Percentiles rank a stretch among this genome's conserved stretches.
Conservation (phyloP, 2,113 vertebrate species). For the Callorhinus ursinus region DNA sequence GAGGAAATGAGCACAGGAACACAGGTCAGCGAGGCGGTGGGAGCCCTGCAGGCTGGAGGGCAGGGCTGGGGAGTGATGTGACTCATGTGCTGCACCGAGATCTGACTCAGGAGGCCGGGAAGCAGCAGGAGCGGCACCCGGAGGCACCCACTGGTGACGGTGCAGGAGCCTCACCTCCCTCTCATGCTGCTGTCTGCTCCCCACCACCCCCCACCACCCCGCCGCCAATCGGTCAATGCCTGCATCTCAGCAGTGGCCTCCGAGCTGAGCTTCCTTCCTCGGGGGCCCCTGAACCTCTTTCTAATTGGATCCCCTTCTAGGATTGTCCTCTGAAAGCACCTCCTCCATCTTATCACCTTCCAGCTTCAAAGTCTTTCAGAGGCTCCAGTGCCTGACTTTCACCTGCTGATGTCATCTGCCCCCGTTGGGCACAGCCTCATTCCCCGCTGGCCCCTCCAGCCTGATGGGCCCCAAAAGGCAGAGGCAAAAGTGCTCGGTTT, state of each 20-base stretch:
- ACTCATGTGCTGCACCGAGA: too few species aligned
- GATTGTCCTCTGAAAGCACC: neutral
- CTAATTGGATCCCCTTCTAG: neutral
- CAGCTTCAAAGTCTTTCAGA: neutral
- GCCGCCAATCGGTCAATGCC: accelerated
- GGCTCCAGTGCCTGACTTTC: neutral
- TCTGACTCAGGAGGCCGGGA: neutral
- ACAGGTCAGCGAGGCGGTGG: neutral
- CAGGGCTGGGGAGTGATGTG: neutral
- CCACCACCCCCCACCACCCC: accelerated
- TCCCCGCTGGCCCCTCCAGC: accelerated
- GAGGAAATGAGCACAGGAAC: neutral
- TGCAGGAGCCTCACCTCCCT: accelerated
- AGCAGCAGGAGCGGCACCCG: neutral
- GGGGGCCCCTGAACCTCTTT: neutral
- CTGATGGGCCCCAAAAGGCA: neutral
- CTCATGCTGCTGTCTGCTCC: too few species aligned
- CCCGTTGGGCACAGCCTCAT: neutral
- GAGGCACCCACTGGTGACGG: neutral
- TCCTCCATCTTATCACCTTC: neutral
- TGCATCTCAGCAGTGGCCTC: neutral
- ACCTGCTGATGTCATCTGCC: neutral
- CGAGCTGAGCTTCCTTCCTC: neutral
- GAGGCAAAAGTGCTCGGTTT: neutral
- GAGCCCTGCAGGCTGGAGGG: neutral